phyloP scores from a whole-genome alignment of 37 sponge, comb jelly and placozoan species.

The Geodia barretti region DNA sequence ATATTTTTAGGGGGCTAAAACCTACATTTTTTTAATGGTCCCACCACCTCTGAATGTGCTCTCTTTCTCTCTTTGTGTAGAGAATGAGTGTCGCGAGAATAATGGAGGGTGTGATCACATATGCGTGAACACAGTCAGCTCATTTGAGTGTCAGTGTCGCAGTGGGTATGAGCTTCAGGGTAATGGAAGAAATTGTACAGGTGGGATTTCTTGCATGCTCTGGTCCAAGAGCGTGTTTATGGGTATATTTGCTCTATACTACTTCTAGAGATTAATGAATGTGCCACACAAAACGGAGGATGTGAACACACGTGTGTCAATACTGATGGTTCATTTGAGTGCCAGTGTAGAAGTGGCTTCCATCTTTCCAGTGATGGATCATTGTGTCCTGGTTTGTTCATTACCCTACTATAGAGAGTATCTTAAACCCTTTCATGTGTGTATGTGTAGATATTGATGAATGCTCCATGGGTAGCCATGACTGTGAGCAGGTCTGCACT shows the following conservation, averaged over 20 bases:
- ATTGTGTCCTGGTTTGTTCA: not conserved
- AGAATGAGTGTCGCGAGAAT: not conserved
- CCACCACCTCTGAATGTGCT: not conserved
- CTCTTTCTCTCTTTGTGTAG: no score
- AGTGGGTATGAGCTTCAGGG: slow-evolving; percentile 25
- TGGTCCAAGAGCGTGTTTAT: no score
- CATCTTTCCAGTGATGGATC: not conserved
- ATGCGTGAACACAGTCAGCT: slow-evolving; percentile 39
- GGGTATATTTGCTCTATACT: no score
- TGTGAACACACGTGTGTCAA: slow-evolving; percentile 12
- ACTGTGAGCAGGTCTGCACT: slow-evolving; percentile 30
- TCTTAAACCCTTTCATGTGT: not conserved
- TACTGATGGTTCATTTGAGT: slow-evolving; percentile 1
- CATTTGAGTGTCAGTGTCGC: slow-evolving; percentile 44
- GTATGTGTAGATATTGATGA: slow-evolving; percentile 29
- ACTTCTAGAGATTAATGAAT: slow-evolving; percentile 26
- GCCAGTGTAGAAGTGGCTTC: slow-evolving; percentile 7
- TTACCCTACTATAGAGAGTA: not conserved
- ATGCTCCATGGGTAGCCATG: slow-evolving; percentile 4
- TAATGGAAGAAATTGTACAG: not conserved
- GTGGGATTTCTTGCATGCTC: no score
- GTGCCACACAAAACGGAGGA: not conserved
- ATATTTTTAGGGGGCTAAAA: no score
- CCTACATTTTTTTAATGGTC: not conserved
- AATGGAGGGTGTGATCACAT: slow-evolving; percentile 17